A percentile compares a stretch with the other conserved stretches of the same genome.
phyloP scores from a whole-genome alignment of 2,113 vertebrate genomes.

The Brachyistius frenatus region DNA sequence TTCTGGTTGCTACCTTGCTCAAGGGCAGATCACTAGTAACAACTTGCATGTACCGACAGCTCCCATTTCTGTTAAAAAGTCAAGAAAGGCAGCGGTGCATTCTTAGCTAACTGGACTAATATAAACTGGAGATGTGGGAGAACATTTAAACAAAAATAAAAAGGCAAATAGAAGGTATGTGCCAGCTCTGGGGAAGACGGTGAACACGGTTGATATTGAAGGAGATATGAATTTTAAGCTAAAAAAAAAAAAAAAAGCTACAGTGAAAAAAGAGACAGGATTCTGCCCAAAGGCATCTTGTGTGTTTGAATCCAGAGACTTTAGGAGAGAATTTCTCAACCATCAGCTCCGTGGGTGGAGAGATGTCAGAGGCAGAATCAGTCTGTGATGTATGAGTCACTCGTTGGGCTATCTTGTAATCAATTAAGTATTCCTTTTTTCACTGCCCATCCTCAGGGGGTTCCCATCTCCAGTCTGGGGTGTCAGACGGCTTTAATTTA shows the following conservation, averaged over 20 bases:
- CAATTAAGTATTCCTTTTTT: background rate
- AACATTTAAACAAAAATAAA: background rate
- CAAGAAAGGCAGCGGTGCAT: background rate
- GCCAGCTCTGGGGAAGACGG: constrained; percentile 17
- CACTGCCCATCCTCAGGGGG: background rate
- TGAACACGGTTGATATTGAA: constrained; percentile 20
- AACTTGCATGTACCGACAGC: constrained; percentile 30
- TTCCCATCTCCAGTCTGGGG: background rate
- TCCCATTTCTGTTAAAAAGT: constrained; percentile 9
- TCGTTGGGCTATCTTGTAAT: background rate
- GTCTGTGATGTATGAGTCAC: background rate
- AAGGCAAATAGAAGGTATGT: background rate
- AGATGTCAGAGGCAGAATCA: background rate
- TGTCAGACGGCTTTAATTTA: background rate
- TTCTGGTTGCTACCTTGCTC: constrained; percentile 34
- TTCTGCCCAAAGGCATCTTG: background rate
- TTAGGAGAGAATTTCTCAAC: background rate
- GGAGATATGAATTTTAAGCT: constrained; percentile 13
- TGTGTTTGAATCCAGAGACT: background rate
- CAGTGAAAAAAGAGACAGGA: background rate
- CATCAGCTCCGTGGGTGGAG: background rate
- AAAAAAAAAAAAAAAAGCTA: background rate
- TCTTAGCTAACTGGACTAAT: constrained; percentile 13
- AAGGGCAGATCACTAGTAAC: constrained; percentile 32
- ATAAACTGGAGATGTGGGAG: background rate